These are phyloP conservation scores for Nycticorax nycticorax DNA, from an alignment of 2,113 vertebrate species.

Conservation along the genomic window DNA sequence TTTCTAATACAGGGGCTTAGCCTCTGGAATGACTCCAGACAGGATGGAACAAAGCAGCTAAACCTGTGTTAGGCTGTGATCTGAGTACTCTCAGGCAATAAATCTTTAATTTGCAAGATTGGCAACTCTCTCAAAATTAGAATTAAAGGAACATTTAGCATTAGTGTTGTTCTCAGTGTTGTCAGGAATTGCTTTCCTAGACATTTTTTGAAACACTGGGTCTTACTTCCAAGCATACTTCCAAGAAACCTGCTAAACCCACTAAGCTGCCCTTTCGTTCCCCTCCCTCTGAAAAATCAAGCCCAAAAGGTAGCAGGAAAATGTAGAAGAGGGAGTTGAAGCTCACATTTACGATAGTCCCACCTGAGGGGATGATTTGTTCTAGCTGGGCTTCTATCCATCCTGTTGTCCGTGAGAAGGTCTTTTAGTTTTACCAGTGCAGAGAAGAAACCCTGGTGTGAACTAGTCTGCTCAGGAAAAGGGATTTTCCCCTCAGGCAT, in stretches of 20 bases:
- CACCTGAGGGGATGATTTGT: neutral
- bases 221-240: conserved; percentile 30
- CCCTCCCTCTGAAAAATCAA: neutral
- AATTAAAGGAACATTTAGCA: conserved; percentile 72
- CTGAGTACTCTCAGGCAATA: conserved; percentile 74
- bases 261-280: neutral
- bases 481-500: neutral
- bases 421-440: neutral
- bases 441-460: neutral
- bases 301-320: neutral
- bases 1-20: conserved; percentile 64
- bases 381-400: neutral
- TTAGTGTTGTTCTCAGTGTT: conserved; percentile 30
- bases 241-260: neutral
- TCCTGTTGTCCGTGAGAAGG: neutral
- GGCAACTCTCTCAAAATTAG: conserved; percentile 65
- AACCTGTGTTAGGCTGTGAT: conserved; percentile 72
- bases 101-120: conserved; percentile 77
- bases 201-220: conserved; percentile 40
- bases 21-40: conserved; percentile 72
- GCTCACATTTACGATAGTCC: neutral
- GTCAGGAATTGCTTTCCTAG: conserved; percentile 43
- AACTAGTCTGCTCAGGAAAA: neutral
- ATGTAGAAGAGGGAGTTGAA: neutral
- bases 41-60: conserved; percentile 70